Evolutionary conservation across 2,797 vertebrate species (phyloP), one percentile per base, ranked within the genome.

Genomic region (Percopsis omiscomaycus): DNA sequence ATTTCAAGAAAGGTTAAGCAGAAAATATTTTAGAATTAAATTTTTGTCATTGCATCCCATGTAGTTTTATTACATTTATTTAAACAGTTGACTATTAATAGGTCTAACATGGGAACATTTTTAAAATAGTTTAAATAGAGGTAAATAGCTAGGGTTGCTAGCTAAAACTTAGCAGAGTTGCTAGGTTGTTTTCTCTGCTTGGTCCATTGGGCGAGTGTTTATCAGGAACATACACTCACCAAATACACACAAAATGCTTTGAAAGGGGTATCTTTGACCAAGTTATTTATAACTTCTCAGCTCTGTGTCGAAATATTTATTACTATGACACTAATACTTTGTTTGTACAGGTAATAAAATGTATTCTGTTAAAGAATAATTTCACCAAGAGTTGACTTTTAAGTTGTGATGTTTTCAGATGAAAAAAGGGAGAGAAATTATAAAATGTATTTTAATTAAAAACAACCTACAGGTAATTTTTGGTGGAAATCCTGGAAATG

Each of bases 291-390:
- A 92, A 16, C 52, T 55, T 88, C 80, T 89, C 84, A 75, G 86
- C 81, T 89, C 28, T 63, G 91, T 93, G 91, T 93, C 88, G 92
- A 92, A 93, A 92, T 95, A 95, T 95, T 95, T 95, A 95, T 95
- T 94, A 92, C 89, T 89, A 92, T 92, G 91, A 92, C 88, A 91
- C 89, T 94, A 94, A 93, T 91, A 90, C 88, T 90, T 91, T 89
- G 90, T 91, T 94, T 92, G 86, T 93, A 93, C 91, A 93, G 90
- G 92, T 92, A 91, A 90, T 93, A 88, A 86, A 92, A 90, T 92
- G 90, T 91, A 89, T 88, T 91, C 86, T 89, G 84, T 85, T 91
- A 86, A 27, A 61, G 47, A 52, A 46, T 6, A 9, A 45, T 48
- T 37, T 44, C 51, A 54, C 71, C 55, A 68, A 59, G 45, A 50